Evolutionary conservation across 2,888 invertebrate species (phyloP).

Genomic region (Rotaria socialis): DNA sequence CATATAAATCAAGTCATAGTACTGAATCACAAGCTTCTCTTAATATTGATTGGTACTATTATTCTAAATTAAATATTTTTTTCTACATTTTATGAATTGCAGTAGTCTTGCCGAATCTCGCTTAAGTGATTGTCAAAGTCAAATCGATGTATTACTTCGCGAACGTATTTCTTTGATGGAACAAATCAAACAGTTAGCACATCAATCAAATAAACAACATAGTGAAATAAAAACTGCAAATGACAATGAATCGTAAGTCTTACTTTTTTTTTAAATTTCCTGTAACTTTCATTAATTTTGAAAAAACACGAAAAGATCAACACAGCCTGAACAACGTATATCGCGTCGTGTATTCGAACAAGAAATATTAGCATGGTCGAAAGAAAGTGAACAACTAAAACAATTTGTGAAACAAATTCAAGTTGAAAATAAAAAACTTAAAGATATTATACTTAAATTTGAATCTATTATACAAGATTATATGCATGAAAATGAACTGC

Average conservation of each 20-base stretch:
- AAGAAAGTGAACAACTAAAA: slow-evolving; percentile 24
- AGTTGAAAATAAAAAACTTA: slow-evolving; percentile 29
- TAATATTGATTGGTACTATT: neutral
- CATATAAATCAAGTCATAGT: neutral
- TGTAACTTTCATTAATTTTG: neutral
- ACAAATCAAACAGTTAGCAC: neutral
- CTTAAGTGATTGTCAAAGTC: neutral
- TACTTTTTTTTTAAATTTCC: neutral
- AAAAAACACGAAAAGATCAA: neutral
- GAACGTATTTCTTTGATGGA: neutral
- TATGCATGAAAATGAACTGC: slow-evolving; percentile 22
- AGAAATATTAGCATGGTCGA: neutral
- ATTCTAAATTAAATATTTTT: too few species aligned
- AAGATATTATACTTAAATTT: neutral
- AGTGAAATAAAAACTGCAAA: neutral
- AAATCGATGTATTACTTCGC: neutral
- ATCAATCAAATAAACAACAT: neutral
- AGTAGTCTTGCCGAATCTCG: too few species aligned
- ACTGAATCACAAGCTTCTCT: neutral
- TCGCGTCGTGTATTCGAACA: slow-evolving; percentile 19
- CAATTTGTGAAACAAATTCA: slow-evolving; percentile 28
- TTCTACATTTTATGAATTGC: too few species aligned
- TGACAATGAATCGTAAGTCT: neutral
- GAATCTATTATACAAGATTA: neutral
- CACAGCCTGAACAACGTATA: neutral